Base-by-base conservation (phyloP, 1,140 invertebrate genomes). In the Cydia strobilella region DNA sequence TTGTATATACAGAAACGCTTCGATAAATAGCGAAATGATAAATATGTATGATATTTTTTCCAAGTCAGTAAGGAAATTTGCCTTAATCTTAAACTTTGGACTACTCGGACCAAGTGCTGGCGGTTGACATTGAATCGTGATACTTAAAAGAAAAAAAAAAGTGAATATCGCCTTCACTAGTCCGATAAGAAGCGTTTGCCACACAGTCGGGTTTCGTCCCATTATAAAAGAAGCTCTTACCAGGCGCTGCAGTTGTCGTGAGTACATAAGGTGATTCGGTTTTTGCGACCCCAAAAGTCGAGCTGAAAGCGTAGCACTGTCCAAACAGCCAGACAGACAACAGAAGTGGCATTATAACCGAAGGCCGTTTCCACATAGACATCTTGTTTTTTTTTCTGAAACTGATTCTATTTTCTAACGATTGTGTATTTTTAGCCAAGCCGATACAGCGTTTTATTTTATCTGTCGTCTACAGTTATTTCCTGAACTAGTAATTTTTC, bases 211-310 rank as follows among this genome's bases (percentile, higher is more conserved):
- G 72, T 39, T 45, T 74, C 59, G 76, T 76, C 45, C 76, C 74
- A 74, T 75, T 74, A 77, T 73, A 76, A 78, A 79, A 71, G 74
- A 78, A 82, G 78, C 73, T 88, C 88, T 92, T 90, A 92, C 90
- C 90, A 63, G 90, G 86, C 25, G 87, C 77, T 45, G 83, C 82
- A n/a, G 90, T 89, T 0, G 89, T 87, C 10, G 88, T 86, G 10
- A 84, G 80, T 10, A 86, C 84, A 79, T 82, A 84, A 69, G 90
- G 87, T n/a, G 89, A 84, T 13, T 90, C 86, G 12, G 90, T 91
- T 72, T 88, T 86, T 45, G 89, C 86, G 76, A 80, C 42, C 48
- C 79, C 77, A 74, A 82, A 77, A n/a, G 74, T 71, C 1, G 80
- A 77, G 69, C 77, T 80, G 72, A 76, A 82, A 10, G 76, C 76